A percentile compares a stretch with the other conserved stretches of the same genome.
Conservation (phyloP, 2,888 invertebrate species). For the Parelbella ahira region DNA sequence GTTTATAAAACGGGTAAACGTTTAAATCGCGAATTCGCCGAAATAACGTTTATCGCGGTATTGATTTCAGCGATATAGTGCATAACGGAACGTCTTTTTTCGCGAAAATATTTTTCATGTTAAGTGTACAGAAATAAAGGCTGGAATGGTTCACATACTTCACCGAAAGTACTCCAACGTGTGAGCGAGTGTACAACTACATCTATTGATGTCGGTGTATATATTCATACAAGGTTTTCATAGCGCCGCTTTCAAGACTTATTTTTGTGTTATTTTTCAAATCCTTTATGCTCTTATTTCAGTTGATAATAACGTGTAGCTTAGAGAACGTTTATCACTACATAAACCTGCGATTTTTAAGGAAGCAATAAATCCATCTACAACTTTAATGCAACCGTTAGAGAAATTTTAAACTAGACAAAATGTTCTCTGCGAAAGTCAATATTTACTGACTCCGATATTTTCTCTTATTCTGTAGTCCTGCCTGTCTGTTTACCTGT, state of each 20-base stretch:
- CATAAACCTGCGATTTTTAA: too few relatives aligned
- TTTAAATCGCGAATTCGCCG: background rate
- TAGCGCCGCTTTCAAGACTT: too few relatives aligned
- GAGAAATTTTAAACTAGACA: background rate
- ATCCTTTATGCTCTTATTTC: too few relatives aligned
- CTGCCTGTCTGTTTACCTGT: constrained; percentile 12
- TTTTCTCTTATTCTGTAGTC: constrained; percentile 8
- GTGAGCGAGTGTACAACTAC: constrained; percentile 17
- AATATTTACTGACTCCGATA: constrained; percentile 12
- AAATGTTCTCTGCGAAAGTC: constrained; percentile 4
- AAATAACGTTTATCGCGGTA: constrained; percentile 12
- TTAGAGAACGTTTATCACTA: too few relatives aligned
- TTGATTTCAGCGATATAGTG: constrained; percentile 15
- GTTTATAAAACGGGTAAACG: background rate
- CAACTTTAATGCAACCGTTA: constrained; percentile 6
- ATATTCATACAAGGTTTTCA: too few relatives aligned
- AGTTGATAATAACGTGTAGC: too few relatives aligned
- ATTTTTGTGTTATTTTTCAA: too few relatives aligned
- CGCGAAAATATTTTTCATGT: constrained; percentile 16
- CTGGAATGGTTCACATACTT: constrained; percentile 19
- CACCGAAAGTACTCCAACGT: constrained; percentile 13
- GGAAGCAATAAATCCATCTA: background rate
- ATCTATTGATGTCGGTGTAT: constrained; percentile 12
- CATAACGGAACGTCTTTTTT: constrained; percentile 2
- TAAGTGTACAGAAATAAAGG: constrained; percentile 20